Percentiles rank a stretch among this genome's conserved stretches.
Evolutionary conservation across 2,797 vertebrate genomes (phyloP).

Genomic region (Danio albolineatus): DNA sequence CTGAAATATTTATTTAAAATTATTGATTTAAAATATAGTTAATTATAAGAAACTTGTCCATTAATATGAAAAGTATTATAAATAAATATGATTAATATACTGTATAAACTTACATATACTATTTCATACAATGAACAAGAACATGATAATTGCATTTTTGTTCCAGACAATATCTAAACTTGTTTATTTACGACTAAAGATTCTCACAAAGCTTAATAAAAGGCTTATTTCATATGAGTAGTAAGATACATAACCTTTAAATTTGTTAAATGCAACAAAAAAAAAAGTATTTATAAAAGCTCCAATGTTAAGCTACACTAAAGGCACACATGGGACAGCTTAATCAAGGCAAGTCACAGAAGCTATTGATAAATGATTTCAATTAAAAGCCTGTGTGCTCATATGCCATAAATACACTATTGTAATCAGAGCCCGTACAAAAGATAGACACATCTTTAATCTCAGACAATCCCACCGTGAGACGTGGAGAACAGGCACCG

Average conservation of each 20-base stretch:
- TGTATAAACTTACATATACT: too few species aligned
- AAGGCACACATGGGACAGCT: slow-evolving; percentile 48
- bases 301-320: neutral
- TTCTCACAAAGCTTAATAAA: too few species aligned
- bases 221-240: neutral
- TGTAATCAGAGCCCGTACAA: slow-evolving; percentile 51
- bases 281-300: neutral
- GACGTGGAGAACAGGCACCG: slow-evolving; percentile 25
- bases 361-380: slow-evolving; percentile 49
- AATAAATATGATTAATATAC: too few species aligned
- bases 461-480: slow-evolving; percentile 35
- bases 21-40: too few species aligned
- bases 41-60: too few species aligned
- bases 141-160: too few species aligned
- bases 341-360: slow-evolving; percentile 38
- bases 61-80: too few species aligned
- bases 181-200: too few species aligned
- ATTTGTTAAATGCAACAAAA: neutral
- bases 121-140: too few species aligned
- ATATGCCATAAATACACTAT: slow-evolving; percentile 52
- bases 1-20: too few species aligned
- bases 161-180: too few species aligned
- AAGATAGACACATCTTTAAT: slow-evolving; percentile 52
- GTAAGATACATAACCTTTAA: neutral
- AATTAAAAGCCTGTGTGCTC: slow-evolving; percentile 59